Evolutionary conservation across 1,140 invertebrate genomes (phyloP).

Genomic region (Microplitis demolitor): DNA sequence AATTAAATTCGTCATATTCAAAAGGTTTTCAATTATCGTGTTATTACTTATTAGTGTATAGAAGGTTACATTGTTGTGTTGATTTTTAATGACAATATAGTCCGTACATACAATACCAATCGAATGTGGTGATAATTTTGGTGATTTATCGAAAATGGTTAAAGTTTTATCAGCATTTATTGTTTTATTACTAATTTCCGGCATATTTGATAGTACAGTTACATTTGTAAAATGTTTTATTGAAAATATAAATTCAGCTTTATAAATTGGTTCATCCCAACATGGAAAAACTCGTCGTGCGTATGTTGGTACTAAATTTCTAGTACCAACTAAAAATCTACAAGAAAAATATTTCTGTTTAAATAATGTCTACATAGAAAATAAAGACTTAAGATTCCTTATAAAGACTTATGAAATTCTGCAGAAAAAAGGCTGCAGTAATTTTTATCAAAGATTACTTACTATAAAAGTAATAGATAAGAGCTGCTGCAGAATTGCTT

Average conservation of each 20-base stretch:
- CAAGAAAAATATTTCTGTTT: no score
- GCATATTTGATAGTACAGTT: not conserved
- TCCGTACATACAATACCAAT: constrained; percentile 51
- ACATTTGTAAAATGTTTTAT: not conserved
- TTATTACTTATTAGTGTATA: no score
- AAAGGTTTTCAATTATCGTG: not conserved
- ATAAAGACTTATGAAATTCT: no score
- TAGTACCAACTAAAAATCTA: no score
- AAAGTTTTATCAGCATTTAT: not conserved
- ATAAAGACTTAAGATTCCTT: no score
- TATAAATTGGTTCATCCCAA: constrained; percentile 90
- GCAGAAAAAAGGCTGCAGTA: no score
- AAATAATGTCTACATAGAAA: no score
- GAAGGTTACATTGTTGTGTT: no score
- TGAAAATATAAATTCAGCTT: constrained; percentile 72
- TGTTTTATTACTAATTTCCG: not conserved
- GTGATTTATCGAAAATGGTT: not conserved
- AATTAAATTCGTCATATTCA: not conserved
- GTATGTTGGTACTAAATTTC: constrained; percentile 69
- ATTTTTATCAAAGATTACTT: no score
- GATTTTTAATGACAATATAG: not conserved
- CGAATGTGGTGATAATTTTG: not conserved
- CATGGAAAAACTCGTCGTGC: constrained; percentile 87
- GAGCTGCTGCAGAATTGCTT: no score
- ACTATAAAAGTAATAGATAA: no score